phyloP scores from a whole-genome alignment of 2,888 invertebrate species.

The Sericinus montela region DNA sequence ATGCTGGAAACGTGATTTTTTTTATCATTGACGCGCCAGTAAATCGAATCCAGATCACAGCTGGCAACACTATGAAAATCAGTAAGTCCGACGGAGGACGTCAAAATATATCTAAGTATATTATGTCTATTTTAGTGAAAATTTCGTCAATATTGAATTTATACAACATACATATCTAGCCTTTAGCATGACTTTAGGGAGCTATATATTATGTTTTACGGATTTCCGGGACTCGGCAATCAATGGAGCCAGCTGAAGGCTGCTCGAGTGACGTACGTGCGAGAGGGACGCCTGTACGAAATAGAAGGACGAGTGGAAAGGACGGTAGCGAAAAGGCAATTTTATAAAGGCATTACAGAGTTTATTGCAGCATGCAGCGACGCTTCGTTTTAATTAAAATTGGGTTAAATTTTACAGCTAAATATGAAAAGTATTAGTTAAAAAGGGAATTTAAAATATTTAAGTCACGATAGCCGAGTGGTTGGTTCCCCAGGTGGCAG shows the following conservation, averaged over 20 bases:
- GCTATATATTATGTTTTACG: slow-evolving; percentile 1
- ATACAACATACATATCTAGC: neutral
- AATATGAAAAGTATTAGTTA: no score
- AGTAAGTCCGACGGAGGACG: no score
- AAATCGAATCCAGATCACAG: no score
- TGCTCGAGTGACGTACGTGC: slow-evolving; percentile 18
- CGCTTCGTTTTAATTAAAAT: slow-evolving; percentile 17
- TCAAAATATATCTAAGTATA: no score
- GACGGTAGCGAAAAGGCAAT: slow-evolving; percentile 5
- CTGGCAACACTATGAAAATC: no score
- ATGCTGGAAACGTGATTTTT: no score
- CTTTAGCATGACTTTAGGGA: neutral
- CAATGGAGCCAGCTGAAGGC: slow-evolving; percentile 19
- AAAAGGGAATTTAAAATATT: no score
- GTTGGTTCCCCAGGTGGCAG: no score
- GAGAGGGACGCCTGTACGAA: slow-evolving; percentile 8
- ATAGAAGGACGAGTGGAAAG: neutral
- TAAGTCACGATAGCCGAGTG: no score
- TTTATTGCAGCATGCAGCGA: slow-evolving; percentile 17
- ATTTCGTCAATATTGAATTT: slow-evolving; percentile 3
- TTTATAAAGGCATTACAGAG: slow-evolving; percentile 14
- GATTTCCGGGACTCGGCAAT: slow-evolving; percentile 18
- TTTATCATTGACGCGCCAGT: no score
- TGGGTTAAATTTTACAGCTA: slow-evolving; percentile 7
- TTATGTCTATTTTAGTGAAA: neutral